Evolutionary conservation across 1,140 invertebrate genomes (phyloP).

Genomic region (Drosophila sp.): DNA sequence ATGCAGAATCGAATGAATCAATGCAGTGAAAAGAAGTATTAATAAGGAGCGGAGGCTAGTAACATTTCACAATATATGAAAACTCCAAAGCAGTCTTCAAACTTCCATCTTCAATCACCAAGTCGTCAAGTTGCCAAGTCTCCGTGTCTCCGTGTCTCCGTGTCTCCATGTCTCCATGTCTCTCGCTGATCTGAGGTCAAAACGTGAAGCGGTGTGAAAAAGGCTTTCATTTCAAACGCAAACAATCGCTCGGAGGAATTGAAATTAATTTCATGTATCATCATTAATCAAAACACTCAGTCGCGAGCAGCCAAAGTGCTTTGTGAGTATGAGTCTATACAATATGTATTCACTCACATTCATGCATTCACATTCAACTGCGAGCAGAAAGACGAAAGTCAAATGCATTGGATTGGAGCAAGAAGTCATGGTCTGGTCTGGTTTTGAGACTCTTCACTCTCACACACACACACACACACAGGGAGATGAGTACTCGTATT

Average conservation of each 20-base stretch:
- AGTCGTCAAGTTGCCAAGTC: no score
- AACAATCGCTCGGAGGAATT: conserved; percentile 76
- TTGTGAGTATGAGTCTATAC: conserved; percentile 43
- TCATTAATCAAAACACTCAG: conserved; percentile 82
- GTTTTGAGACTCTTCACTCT: conserved; percentile 34
- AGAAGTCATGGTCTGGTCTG: conserved; percentile 48
- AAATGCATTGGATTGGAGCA: conserved; percentile 41
- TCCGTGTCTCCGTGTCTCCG: neutral
- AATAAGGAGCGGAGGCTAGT: conserved; percentile 65
- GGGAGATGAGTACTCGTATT: conserved; percentile 13
- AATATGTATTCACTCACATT: conserved; percentile 26
- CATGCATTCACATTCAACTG: conserved; percentile 29
- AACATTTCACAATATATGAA: conserved; percentile 17
- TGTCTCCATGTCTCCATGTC: conserved; percentile 1
- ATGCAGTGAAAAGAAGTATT: conserved; percentile 71
- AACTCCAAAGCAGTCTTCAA: neutral
- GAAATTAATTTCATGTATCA: conserved; percentile 83
- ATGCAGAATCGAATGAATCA: conserved; percentile 52
- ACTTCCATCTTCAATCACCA: neutral
- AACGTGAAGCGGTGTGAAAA: conserved; percentile 70
- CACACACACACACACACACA: conserved; percentile 17
- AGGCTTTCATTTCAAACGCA: conserved; percentile 81
- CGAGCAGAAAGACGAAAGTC: conserved; percentile 25
- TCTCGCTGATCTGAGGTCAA: conserved; percentile 13
- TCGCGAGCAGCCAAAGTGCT: conserved; percentile 54